phyloP scores from a whole-genome alignment of 1,140 invertebrate genomes.

The Anthonomus grandis region DNA sequence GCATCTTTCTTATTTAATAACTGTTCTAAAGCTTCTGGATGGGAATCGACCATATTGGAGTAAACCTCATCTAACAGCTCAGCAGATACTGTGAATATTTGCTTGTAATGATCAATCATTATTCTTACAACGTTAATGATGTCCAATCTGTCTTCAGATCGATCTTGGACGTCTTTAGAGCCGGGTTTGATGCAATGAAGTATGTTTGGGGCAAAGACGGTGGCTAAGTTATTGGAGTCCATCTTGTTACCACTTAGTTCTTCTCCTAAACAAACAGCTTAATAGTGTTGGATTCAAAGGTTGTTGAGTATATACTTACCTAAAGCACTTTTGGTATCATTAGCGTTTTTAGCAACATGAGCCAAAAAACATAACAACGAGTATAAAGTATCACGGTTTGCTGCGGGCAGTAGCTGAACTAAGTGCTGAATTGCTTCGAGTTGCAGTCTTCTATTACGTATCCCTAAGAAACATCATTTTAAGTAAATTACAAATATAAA shows the following conservation, averaged over 20 bases:
- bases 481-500: too few relatives aligned
- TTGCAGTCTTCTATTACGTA: constrained; percentile 75
- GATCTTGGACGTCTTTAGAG: constrained; percentile 57
- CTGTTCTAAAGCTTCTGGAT: constrained; percentile 73
- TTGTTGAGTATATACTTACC: constrained; percentile 3
- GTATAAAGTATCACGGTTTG: constrained; percentile 85
- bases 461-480: too few relatives aligned
- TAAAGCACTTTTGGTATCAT: constrained; percentile 52
- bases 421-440: constrained; percentile 80
- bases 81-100: constrained; percentile 73
- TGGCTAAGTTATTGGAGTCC: constrained; percentile 88
- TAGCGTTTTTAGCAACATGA: constrained; percentile 70
- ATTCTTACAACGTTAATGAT: constrained; percentile 83
- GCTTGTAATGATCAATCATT: constrained; percentile 75
- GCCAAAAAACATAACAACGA: constrained; percentile 77
- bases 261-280: constrained; percentile 52
- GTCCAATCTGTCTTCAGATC: constrained; percentile 77
- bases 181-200: constrained; percentile 72
- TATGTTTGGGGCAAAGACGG: constrained; percentile 91
- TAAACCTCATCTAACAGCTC: constrained; percentile 83
- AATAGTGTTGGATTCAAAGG: background rate
- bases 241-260: constrained; percentile 84
- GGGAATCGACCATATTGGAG: constrained; percentile 75
- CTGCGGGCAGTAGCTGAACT: constrained; percentile 77
- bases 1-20: constrained; percentile 54